phyloP scores from a whole-genome alignment of 2,113 vertebrate genomes.

The Anolis carolinensis region DNA sequence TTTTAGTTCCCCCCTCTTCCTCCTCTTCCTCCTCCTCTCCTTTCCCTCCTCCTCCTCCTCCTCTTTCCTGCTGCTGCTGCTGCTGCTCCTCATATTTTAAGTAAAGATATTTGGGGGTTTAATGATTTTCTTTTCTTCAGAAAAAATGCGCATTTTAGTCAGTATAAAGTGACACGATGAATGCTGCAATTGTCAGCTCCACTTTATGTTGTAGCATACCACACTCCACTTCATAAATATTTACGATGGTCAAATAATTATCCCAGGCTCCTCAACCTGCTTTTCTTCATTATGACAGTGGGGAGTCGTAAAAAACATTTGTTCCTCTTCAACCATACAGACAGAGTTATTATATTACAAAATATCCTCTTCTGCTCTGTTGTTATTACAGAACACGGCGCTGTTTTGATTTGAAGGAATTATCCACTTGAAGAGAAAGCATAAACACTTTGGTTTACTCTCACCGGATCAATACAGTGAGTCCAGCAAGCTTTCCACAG shows the following conservation, averaged over 20 bases:
- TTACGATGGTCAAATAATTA: slow-evolving; percentile 80
- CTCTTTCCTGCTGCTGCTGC: neutral
- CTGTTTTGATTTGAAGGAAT: slow-evolving; percentile 35
- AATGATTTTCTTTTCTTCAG: slow-evolving; percentile 64
- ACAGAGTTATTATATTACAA: slow-evolving; percentile 68
- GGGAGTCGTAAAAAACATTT: slow-evolving; percentile 69
- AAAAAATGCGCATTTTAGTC: slow-evolving; percentile 71
- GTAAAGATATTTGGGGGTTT: slow-evolving; percentile 55
- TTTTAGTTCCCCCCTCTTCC: no score
- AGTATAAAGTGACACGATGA: slow-evolving; percentile 70
- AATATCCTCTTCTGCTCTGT: slow-evolving; percentile 58
- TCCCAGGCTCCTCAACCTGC: slow-evolving; percentile 64
- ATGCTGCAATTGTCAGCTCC: slow-evolving; percentile 74
- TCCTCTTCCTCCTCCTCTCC: no score
- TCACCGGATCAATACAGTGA: slow-evolving; percentile 24
- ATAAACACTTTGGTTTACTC: slow-evolving; percentile 2
- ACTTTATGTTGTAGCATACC: slow-evolving; percentile 76
- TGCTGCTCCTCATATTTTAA: slow-evolving; percentile 45
- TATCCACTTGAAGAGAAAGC: slow-evolving; percentile 29
- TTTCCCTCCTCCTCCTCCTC: no score
- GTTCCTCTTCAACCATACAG: slow-evolving; percentile 69
- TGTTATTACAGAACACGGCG: slow-evolving; percentile 38
- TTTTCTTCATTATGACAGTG: slow-evolving; percentile 73
- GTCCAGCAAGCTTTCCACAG: slow-evolving; percentile 49
- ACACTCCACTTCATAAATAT: slow-evolving; percentile 79